Evolutionary conservation across 1,140 invertebrate genomes (phyloP).

Genomic region (Philaenus spumarius): DNA sequence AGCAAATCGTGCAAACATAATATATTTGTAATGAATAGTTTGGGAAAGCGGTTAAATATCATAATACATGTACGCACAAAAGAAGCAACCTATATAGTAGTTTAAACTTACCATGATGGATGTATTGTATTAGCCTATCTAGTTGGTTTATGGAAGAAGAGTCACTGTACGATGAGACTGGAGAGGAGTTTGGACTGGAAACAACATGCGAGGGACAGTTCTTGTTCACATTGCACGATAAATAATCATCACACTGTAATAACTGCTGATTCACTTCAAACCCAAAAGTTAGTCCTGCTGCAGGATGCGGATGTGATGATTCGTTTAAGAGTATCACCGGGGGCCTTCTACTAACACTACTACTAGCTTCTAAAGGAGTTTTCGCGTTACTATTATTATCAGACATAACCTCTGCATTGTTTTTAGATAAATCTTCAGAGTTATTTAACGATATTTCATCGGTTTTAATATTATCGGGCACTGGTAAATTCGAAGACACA

Average conservation of each 20-base stretch:
- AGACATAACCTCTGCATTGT: neutral
- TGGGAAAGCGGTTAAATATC: too few relatives aligned
- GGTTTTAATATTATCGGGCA: neutral
- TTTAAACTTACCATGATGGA: too few relatives aligned
- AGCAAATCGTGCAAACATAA: too few relatives aligned
- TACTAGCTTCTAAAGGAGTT: neutral
- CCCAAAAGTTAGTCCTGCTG: slow-evolving; percentile 25
- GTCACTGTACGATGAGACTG: too few relatives aligned
- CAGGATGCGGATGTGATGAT: neutral
- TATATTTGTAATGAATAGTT: too few relatives aligned
- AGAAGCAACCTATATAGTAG: too few relatives aligned
- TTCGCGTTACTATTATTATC: neutral
- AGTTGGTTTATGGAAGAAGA: too few relatives aligned
- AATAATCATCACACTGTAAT: slow-evolving; percentile 12
- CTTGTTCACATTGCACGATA: too few relatives aligned
- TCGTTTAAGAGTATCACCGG: slow-evolving; percentile 27
- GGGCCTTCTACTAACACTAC: slow-evolving; percentile 14
- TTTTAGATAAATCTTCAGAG: neutral
- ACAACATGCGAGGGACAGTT: too few relatives aligned
- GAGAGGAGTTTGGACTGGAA: too few relatives aligned
- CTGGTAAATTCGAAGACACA: neutral
- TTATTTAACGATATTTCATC: slow-evolving; percentile 1
- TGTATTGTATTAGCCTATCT: too few relatives aligned
- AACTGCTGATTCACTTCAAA: slow-evolving; percentile 28
- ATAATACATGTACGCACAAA: too few relatives aligned